These are phyloP conservation scores for Brachionus angularis DNA, from an alignment of 1,140 invertebrate species.

Conservation along the genomic window DNA sequence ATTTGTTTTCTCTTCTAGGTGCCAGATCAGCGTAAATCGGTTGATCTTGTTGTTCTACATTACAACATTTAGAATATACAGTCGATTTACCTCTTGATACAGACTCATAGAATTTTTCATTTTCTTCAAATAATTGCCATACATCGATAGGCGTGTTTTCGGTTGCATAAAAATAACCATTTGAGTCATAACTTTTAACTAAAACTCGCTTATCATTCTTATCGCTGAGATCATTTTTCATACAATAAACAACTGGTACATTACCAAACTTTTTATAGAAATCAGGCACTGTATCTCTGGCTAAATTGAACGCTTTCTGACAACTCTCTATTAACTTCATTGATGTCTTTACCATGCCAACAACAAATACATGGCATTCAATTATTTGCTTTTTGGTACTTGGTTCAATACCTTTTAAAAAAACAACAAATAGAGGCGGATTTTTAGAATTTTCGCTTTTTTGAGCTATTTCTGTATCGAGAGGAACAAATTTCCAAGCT, in stretches of 20 bases:
- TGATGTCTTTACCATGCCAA: slow-evolving; percentile 3
- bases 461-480: slow-evolving; percentile 36
- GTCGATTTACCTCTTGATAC: background rate
- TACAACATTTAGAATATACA: background rate
- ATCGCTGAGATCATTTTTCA: slow-evolving; percentile 9
- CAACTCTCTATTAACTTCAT: slow-evolving; percentile 32
- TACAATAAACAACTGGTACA: slow-evolving; percentile 38
- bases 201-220: slow-evolving; percentile 11
- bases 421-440: slow-evolving; percentile 38
- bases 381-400: slow-evolving; percentile 35
- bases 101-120: background rate
- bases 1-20: background rate
- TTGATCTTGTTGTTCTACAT: background rate
- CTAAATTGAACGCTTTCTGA: slow-evolving; percentile 36
- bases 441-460: slow-evolving; percentile 9
- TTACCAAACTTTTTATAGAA: slow-evolving; percentile 31
- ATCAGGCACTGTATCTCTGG: background rate
- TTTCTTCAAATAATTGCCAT: slow-evolving; percentile 31
- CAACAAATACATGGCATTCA: slow-evolving; percentile 34
- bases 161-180: slow-evolving; percentile 34
- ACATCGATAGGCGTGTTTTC: slow-evolving; percentile 36
- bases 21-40: slow-evolving; percentile 1
- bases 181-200: slow-evolving; percentile 24
- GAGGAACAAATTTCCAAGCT: slow-evolving; percentile 30
- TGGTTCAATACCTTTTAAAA: slow-evolving; percentile 17